Evolutionary conservation across 2,888 invertebrate species (phyloP).

Genomic region (Smittia sp.): DNA sequence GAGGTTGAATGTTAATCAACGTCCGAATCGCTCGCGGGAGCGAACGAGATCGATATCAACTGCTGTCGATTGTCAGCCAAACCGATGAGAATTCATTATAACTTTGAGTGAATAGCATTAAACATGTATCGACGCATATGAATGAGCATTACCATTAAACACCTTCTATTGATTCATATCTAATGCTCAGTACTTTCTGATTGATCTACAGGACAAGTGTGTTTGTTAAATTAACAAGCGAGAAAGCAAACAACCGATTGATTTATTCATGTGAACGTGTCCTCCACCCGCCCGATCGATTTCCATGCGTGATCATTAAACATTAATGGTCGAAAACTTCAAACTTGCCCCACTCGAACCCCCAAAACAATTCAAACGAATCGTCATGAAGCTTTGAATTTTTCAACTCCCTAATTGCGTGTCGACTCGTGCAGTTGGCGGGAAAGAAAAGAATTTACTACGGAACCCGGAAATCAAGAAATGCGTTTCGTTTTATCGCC

Average conservation of each 20-base stretch:
- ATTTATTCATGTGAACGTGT: not conserved
- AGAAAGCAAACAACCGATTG: not conserved
- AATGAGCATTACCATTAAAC: no score
- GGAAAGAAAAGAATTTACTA: no score
- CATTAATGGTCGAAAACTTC: not conserved
- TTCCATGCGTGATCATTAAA: slow-evolving; percentile 8
- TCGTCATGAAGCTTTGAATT: not conserved
- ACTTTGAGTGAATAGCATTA: no score
- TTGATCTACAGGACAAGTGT: not conserved
- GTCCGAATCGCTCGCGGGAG: no score
- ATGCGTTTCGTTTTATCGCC: no score
- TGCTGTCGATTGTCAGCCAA: no score
- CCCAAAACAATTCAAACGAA: not conserved
- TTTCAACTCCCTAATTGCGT: not conserved
- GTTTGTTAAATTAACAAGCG: slow-evolving; percentile 12
- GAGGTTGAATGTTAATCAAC: not conserved
- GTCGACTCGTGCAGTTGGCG: no score
- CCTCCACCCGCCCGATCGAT: not conserved
- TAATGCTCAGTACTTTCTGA: no score
- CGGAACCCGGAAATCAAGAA: no score
- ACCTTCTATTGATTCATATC: not conserved
- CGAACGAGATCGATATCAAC: no score
- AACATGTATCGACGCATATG: no score
- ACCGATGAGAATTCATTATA: no score
- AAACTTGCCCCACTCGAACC: not conserved